These are phyloP conservation scores for Proteles cristata DNA, from an alignment of 2,113 vertebrate genomes.

Conservation along the genomic window DNA sequence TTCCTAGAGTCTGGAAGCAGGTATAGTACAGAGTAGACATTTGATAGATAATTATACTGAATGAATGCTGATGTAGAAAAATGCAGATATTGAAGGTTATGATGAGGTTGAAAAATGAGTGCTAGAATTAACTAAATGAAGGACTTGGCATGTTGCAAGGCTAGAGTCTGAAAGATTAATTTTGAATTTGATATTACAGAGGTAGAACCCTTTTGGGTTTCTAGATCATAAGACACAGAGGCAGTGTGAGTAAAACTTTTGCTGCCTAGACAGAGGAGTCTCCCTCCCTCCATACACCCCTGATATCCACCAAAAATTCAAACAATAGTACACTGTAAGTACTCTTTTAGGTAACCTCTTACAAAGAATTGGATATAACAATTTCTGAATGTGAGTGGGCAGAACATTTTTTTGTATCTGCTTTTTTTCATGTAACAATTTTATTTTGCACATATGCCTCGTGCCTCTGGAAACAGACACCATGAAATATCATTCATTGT, in stretches of 20 bases:
- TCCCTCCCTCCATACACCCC: fast-evolving
- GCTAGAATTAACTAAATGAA: background rate
- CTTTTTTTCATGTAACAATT: no score
- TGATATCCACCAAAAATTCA: background rate
- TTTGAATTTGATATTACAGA: background rate
- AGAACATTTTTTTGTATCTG: background rate
- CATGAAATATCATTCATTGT: no score
- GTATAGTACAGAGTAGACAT: background rate
- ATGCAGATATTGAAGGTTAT: background rate
- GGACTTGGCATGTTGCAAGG: background rate
- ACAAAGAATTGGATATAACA: background rate
- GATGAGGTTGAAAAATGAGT: background rate
- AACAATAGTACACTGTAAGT: background rate
- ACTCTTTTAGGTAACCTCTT: background rate
- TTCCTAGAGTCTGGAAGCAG: background rate
- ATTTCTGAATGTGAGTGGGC: background rate
- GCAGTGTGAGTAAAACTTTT: background rate
- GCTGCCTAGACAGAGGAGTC: background rate
- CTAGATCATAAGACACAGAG: background rate
- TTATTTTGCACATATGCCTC: no score
- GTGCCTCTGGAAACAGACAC: no score
- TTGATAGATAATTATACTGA: background rate
- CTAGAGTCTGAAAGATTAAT: background rate
- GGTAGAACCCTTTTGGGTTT: background rate
- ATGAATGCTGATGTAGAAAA: background rate